Evolutionary conservation across 2,113 vertebrate species (phyloP).

Genomic region (Nerophis ophidion): DNA sequence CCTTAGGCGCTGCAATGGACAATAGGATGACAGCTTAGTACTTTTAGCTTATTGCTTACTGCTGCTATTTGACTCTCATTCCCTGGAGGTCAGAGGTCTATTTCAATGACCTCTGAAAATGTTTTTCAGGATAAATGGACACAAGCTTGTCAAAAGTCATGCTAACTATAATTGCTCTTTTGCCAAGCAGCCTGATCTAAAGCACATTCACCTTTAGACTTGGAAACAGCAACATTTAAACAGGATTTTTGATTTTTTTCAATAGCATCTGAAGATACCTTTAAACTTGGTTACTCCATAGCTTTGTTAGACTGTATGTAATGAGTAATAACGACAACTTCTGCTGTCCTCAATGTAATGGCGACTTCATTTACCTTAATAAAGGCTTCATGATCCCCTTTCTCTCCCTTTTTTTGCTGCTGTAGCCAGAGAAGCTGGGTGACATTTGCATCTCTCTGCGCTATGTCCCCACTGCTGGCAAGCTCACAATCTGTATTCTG

Average conservation of each 20-base stretch:
- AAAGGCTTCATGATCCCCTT: slow-evolving; percentile 7
- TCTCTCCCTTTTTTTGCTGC: slow-evolving; percentile 12
- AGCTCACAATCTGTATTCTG: slow-evolving; percentile 95
- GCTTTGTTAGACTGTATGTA: background rate
- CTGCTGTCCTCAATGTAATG: background rate
- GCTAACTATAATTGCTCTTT: background rate
- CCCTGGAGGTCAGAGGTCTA: background rate
- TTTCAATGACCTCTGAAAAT: background rate
- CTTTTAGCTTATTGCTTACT: no score
- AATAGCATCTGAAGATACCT: slow-evolving; percentile 7
- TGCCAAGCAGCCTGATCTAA: background rate
- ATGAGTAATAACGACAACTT: background rate
- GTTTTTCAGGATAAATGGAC: background rate
- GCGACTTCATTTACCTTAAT: background rate
- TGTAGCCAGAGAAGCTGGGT: slow-evolving; percentile 92
- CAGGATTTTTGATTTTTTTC: background rate
- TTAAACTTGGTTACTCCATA: slow-evolving; percentile 1
- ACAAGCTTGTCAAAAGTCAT: background rate
- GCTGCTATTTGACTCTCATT: no score
- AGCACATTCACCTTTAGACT: background rate
- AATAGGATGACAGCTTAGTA: no score
- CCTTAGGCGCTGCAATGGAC: no score
- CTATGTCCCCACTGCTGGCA: slow-evolving; percentile 93
- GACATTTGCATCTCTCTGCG: slow-evolving; percentile 97
- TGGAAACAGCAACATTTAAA: background rate